A percentile compares a stretch with the other conserved stretches of the same genome.
Evolutionary conservation across 2,888 invertebrate genomes (phyloP).

Genomic region (Folsomia manolachei): DNA sequence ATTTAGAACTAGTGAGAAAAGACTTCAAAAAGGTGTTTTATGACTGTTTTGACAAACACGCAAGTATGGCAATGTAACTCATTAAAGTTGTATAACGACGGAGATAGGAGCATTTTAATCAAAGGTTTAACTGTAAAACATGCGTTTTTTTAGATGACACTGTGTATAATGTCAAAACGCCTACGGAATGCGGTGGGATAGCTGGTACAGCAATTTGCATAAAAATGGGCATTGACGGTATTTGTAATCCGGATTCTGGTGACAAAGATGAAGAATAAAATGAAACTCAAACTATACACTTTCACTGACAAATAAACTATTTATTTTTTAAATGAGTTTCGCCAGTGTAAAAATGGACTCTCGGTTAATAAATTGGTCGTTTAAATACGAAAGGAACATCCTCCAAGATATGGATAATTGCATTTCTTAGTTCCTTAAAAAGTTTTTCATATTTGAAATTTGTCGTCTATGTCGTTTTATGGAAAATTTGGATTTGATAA

Average conservation of each 20-base stretch:
- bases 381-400: too few relatives aligned
- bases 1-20: conserved; percentile 7
- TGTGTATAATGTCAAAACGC: not conserved
- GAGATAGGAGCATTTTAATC: too few relatives aligned
- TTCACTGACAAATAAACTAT: not conserved
- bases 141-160: conserved; percentile 9
- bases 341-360: not conserved
- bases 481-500: too few relatives aligned
- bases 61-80: conserved; percentile 9
- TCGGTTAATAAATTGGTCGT: too few relatives aligned
- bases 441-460: too few relatives aligned
- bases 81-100: not conserved
- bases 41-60: conserved; percentile 10
- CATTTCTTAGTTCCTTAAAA: too few relatives aligned
- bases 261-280: conserved; percentile 11
- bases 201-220: conserved; percentile 15
- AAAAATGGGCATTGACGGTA: conserved; percentile 14
- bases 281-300: not conserved
- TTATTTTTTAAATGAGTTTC: not conserved
- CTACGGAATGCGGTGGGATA: conserved; percentile 15
- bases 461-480: too few relatives aligned
- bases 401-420: too few relatives aligned
- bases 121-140: not conserved
- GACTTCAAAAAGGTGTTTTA: conserved; percentile 10
- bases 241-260: conserved; percentile 6